Base-by-base conservation (phyloP, 2,888 invertebrate genomes). In the Callimorpha dominula region DNA sequence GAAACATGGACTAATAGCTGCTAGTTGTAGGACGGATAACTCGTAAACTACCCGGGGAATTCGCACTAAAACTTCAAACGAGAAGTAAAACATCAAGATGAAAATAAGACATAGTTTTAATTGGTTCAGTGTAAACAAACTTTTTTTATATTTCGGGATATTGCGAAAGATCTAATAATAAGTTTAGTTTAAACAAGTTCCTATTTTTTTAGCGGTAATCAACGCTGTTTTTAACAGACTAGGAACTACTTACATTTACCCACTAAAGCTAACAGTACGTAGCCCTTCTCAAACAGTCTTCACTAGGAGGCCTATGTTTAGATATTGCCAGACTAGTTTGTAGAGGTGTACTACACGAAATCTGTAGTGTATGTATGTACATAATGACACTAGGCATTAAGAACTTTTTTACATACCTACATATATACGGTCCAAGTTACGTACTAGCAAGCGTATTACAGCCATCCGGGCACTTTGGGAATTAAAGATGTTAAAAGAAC, bases 21-120 rank as follows among this genome's bases (percentile, higher is more conserved):
- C 60, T 62, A 31, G 62, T 60, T 78, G 66, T 78, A 84, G 84
- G 81, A 82, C 73, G 70, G 52, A 63, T 65, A 54, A 68, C 68
- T 84, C 83, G 73, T 85, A 78, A 85, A 78, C 60, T 42, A 63
- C 64, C 71, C 67, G 70, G 70, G 65, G 64, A 78, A 78, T 82
- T 83, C 68, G 71, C 77, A 77, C 52, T 77, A 78, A 78, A 82
- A 76, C 78, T 77, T 85, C 81, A 84, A 85, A 83, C 77, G 72
- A 78, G 60, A 78, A 57, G 57, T 57, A 72, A 49, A 17, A 57
- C 63, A 31, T 50, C 9, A 60, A 46, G 2, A 42, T 57, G 72
- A 65, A 70, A 70, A 68, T 54, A 52, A 57, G 11, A 67, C 43
- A 52, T 71, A 65, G 69, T 71, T 67, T 63, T 11, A 70, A 70